Evolutionary conservation across 1,140 invertebrate species (phyloP).

Genomic region (Penaeus japonicus): DNA sequence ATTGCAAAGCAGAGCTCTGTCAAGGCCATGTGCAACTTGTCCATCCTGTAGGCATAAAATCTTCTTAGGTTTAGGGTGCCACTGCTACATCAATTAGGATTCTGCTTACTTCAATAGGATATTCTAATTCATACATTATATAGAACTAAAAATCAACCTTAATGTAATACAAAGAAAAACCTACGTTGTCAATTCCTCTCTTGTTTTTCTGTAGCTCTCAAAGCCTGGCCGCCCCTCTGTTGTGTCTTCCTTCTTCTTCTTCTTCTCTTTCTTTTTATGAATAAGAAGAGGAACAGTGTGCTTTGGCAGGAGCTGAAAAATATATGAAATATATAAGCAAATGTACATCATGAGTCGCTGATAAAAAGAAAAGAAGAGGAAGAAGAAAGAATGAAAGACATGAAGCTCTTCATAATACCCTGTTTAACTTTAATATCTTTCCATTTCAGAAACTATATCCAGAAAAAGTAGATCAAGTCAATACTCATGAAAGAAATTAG

Average conservation of each 20-base stretch:
- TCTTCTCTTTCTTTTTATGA: slow-evolving; percentile 82
- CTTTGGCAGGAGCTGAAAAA: slow-evolving; percentile 79
- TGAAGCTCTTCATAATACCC: too few relatives aligned
- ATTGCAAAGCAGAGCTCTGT: slow-evolving; percentile 97
- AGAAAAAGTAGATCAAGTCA: too few relatives aligned
- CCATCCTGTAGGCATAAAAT: slow-evolving; percentile 73
- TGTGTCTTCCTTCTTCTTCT: slow-evolving; percentile 83
- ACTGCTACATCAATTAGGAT: background rate
- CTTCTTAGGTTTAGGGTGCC: slow-evolving; percentile 62
- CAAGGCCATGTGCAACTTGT: slow-evolving; percentile 97
- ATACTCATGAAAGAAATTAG: too few relatives aligned
- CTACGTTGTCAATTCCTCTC: slow-evolving; percentile 90
- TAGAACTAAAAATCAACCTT: background rate
- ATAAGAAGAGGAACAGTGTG: slow-evolving; percentile 90
- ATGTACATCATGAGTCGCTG: background rate
- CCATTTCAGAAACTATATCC: too few relatives aligned
- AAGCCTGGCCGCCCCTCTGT: slow-evolving; percentile 89
- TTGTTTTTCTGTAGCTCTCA: slow-evolving; percentile 93
- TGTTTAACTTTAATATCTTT: too few relatives aligned
- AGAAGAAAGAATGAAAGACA: too few relatives aligned
- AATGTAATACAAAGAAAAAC: background rate
- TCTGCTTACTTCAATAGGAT: too few relatives aligned
- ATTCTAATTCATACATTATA: background rate
- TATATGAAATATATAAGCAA: background rate
- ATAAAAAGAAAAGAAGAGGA: too few relatives aligned